Conservation (phyloP, 2,113 vertebrate species). For the Odontesthes bonariensis region DNA sequence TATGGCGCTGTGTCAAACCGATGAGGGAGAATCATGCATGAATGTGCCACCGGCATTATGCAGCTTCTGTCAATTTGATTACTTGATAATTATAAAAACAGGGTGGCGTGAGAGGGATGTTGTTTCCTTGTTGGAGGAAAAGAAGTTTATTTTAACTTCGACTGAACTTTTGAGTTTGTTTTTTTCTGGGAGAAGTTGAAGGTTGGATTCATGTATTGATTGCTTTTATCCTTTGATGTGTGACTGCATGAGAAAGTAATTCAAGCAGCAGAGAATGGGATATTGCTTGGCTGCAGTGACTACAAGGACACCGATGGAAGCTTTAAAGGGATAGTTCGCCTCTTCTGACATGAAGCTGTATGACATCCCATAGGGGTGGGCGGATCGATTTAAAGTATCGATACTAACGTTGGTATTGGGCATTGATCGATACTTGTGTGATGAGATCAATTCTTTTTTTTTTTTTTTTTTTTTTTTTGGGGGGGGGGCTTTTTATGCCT, state of each 20-base stretch:
- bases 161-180: background rate
- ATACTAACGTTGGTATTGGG: too few relatives aligned
- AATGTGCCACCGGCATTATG: background rate
- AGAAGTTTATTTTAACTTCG: background rate
- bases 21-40: slow-evolving; percentile 17
- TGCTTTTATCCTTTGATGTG: slow-evolving; percentile 5
- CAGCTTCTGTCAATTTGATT: slow-evolving; percentile 32
- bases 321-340: too few relatives aligned
- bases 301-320: background rate
- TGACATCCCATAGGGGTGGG: too few relatives aligned
- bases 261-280: background rate
- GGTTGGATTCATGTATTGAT: background rate
- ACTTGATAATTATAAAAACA: slow-evolving; percentile 32
- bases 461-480: too few relatives aligned
- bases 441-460: too few relatives aligned
- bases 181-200: background rate
- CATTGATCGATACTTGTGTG: too few relatives aligned
- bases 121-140: background rate
- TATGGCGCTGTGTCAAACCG: slow-evolving; percentile 48
- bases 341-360: too few relatives aligned
- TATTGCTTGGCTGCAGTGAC: background rate
- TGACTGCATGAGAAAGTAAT: background rate
- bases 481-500: too few relatives aligned
- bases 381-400: too few relatives aligned
- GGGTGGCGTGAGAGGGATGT: slow-evolving; percentile 12